Base-by-base conservation (phyloP, 2,113 vertebrate genomes). In the Prinia subflava region DNA sequence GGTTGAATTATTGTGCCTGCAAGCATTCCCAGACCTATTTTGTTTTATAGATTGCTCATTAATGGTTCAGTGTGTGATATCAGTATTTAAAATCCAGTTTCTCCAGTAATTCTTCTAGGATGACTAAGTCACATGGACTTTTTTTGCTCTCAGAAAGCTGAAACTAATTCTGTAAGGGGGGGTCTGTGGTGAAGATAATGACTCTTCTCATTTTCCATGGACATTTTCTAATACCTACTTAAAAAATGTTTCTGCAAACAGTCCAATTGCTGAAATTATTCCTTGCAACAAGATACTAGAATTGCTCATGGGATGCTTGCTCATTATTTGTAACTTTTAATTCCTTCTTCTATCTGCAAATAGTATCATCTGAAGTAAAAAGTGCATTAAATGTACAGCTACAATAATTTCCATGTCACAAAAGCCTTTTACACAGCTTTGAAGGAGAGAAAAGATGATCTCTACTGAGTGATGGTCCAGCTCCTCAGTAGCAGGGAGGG, bases 1-100 rank as follows among this genome's bases (percentile, higher is more conserved):
- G 33, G 59, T 74, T 90, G 88, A 80, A 80, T 88, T 93, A 69
- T 30, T 83, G 46, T 42, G 75, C 49, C 62, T 88, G 37, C 57
- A 94, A 94, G 56, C 60, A 64, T 87, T 93, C 44, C 52, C 69
- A 92, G 89, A 73, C 62, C 67, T 55, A 33, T 87, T 91, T 94
- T 85, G 46, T 85, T 92, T 88, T 83, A 50, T 30, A 94, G 75
- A 83, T 67, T 87, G 37, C 76, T 92, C 78, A 80, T 46, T 79
- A 59, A 30, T 18, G 41, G 55, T 73, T 90, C n/a, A 39, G 30
- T 83, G 39, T 87, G 44, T 62, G 63, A 77, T 89, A 89, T 62
- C 59, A 77, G 23, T 85, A 46, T 76, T 87, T 78, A 83, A 96
- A 89, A 94, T 18, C 53, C 31, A 84, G 44, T 78, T 92, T 89